Percentiles rank a stretch among this genome's conserved stretches.
phyloP scores from a whole-genome alignment of 2,797 vertebrate genomes.

The Corythornis leucogaster region DNA sequence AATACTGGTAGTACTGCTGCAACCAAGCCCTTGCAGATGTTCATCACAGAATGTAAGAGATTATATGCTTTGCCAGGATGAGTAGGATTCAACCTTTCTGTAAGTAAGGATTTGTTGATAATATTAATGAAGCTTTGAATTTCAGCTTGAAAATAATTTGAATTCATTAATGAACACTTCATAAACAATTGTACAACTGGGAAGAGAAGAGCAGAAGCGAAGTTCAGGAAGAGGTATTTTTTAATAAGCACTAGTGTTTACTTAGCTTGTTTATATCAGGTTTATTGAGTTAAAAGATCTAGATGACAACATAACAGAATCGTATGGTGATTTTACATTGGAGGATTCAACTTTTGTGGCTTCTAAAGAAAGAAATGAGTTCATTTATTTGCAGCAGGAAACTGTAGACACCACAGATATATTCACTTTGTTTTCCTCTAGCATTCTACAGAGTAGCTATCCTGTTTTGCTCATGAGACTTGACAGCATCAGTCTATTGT shows the following conservation, averaged over 20 bases:
- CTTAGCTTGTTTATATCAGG: not conserved
- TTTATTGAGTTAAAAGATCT: not conserved
- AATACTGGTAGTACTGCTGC: not conserved
- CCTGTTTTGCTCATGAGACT: not conserved
- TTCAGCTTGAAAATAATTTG: not conserved
- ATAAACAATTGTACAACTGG: not conserved
- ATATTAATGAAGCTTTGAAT: not conserved
- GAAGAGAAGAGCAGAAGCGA: not conserved
- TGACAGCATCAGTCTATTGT: not conserved
- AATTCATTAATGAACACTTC: not conserved
- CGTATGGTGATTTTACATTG: fast-evolving
- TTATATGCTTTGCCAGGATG: not conserved
- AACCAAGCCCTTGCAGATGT: not conserved
- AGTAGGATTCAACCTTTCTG: not conserved
- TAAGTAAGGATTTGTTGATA: not conserved
- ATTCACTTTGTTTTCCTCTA: not conserved
- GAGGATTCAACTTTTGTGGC: not conserved
- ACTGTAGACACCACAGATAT: not conserved
- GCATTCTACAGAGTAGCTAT: not conserved
- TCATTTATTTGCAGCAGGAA: not conserved
- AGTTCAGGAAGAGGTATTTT: not conserved
- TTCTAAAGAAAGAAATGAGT: not conserved
- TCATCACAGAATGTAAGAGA: not conserved
- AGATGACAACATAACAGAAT: not conserved
- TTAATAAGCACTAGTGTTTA: not conserved